Conservation (phyloP, 2,888 invertebrate species). For the Ichneumoninae sp. region DNA sequence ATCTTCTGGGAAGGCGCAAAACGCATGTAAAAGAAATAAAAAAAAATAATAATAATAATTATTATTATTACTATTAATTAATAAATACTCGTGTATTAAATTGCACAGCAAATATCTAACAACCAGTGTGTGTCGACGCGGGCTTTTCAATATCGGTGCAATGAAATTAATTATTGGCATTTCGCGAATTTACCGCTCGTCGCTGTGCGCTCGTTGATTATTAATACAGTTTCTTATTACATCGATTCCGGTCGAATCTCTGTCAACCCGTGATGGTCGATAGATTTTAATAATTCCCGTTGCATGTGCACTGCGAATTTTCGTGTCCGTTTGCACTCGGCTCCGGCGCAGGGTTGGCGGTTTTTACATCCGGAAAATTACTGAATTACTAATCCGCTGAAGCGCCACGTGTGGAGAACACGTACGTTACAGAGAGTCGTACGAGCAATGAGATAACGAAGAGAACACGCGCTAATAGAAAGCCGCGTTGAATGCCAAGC, state of each 20-base stretch:
- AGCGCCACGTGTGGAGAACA: conserved; percentile 16
- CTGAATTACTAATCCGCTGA: conserved; percentile 12
- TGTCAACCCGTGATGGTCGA: not conserved
- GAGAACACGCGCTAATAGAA: conserved; percentile 14
- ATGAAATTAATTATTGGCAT: conserved; percentile 1
- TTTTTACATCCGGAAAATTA: conserved; percentile 8
- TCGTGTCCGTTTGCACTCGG: not conserved
- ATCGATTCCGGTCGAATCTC: not conserved
- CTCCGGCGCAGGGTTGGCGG: not conserved
- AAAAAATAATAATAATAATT: not conserved
- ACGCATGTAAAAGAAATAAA: not conserved
- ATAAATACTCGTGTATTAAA: not conserved
- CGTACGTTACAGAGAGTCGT: conserved; percentile 25
- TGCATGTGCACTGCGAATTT: not conserved
- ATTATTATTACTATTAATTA: not conserved
- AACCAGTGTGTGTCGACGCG: not conserved
- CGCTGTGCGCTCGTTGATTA: not conserved
- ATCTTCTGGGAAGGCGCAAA: not conserved
- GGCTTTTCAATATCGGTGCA: not conserved
- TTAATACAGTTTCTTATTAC: not conserved
- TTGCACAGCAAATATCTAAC: not conserved
- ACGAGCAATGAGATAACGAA: conserved; percentile 55
- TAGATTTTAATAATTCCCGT: not conserved
- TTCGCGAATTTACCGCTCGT: not conserved
- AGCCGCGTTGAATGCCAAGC: conserved; percentile 48